phyloP scores from a whole-genome alignment of 2,888 invertebrate species.

The Ichneumoninae sp. region DNA sequence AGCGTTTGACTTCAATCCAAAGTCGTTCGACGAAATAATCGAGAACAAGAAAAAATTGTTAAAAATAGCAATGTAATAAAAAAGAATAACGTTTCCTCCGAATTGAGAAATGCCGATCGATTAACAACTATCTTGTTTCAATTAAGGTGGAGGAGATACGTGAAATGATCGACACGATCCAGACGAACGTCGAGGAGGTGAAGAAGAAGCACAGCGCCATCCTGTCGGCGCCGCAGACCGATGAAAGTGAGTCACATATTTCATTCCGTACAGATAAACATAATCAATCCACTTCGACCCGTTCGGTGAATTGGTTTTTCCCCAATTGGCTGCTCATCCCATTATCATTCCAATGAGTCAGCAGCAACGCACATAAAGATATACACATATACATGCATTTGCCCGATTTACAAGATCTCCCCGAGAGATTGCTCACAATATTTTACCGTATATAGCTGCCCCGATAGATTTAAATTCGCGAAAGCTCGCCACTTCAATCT shows the following conservation, averaged over 20 bases:
- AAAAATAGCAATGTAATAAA: background rate
- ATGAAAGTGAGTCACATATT: constrained; percentile 93
- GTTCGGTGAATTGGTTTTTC: constrained; percentile 12
- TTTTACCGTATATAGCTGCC: background rate
- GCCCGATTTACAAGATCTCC: background rate
- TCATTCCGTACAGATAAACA: constrained; percentile 3
- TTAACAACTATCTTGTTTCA: constrained; percentile 64
- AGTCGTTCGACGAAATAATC: background rate
- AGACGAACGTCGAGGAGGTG: constrained; percentile 99
- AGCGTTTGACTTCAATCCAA: background rate
- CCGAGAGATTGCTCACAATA: background rate
- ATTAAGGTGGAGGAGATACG: constrained; percentile 99
- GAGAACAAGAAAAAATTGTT: background rate
- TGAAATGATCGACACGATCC: constrained; percentile 99
- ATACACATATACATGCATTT: background rate
- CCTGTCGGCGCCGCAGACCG: constrained; percentile 98
- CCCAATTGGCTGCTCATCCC: background rate
- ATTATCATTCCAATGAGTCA: background rate
- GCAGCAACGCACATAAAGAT: background rate
- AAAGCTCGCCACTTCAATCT: background rate
- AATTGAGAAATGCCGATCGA: constrained; percentile 5
- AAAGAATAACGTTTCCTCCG: background rate
- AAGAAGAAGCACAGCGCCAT: constrained; percentile 99
- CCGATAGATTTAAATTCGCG: background rate
- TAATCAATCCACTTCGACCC: background rate